Evolutionary conservation across 2,113 vertebrate genomes (phyloP), one percentile per base, ranked within the genome.

Genomic region (Neogale vison): DNA sequence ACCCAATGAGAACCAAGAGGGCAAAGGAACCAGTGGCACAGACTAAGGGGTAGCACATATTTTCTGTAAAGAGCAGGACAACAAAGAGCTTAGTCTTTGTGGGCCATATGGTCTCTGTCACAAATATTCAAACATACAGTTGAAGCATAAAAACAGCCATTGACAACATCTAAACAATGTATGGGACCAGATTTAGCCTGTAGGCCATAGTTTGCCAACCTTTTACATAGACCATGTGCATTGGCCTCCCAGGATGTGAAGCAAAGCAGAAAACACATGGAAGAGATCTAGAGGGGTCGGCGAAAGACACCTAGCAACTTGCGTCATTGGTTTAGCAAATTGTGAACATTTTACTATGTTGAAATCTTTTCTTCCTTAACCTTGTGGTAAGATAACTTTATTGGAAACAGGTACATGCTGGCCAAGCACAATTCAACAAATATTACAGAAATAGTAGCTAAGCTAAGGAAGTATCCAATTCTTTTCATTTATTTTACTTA

Each of bases 401-500:
- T 82, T 59, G 45, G 52, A 90, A 90, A 72, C 6, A 63, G 36
- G 55, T 13, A 10, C 26, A 77, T 84, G 63, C 39, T 50, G 79
- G 50, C 31, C 7, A 93, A 88, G 63, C 39, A 52, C 4, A 76
- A 10, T 84, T 88, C 10, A 76, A 24, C 61, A 93, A 85, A 84
- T 29, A 59, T 69, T 69, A 45, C 23, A 71, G 61, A 85, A 69
- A 52, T 18, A 39, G 11, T 45, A 67, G 42, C 69, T 72, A 26
- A 80, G 10, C 45, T 31, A 47, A 31, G 74, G 31, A 77, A 77
- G 15, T 47, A 72, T 92, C 14, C 18, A 9, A 45, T 61, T 89
- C 36, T 91, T 94, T 50, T 81, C 63, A 52, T n/a, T 23, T 59
- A 87, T 69, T 94, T 74, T 83, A 63, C 50, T 93, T 95, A 79